Evolutionary conservation across 2,888 invertebrate genomes (phyloP).

Genomic region (Chymomyza amoena): DNA sequence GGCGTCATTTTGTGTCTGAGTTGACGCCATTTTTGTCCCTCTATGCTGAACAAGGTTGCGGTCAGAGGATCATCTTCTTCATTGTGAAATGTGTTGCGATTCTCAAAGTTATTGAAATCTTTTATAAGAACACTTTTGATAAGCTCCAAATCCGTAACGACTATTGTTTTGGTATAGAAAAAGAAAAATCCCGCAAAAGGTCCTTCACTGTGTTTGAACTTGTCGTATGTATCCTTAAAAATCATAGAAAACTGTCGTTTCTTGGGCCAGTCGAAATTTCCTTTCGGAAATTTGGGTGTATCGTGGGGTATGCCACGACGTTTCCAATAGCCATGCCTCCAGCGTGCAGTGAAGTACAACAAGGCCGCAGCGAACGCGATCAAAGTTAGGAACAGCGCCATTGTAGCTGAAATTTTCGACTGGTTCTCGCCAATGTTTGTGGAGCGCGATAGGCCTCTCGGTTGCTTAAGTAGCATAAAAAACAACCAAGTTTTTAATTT

Average conservation of each 20-base stretch:
- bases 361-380: neutral
- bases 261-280: neutral
- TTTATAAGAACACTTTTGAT: constrained; percentile 25
- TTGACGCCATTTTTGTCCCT: constrained; percentile 76
- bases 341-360: neutral
- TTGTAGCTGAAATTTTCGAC: neutral
- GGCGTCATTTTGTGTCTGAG: constrained; percentile 53
- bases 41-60: constrained; percentile 64
- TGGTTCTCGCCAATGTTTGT: too few relatives aligned
- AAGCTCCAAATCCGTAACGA: constrained; percentile 40
- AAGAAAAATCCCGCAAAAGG: constrained; percentile 54
- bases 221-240: constrained; percentile 33
- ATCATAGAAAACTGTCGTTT: constrained; percentile 1
- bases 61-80: constrained; percentile 70
- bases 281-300: neutral
- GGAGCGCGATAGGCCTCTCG: too few relatives aligned
- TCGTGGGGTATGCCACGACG: neutral
- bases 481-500: too few relatives aligned
- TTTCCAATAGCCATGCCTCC: neutral
- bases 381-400: neutral
- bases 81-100: constrained; percentile 42
- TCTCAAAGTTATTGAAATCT: neutral
- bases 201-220: constrained; percentile 46
- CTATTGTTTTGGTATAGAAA: constrained; percentile 32
- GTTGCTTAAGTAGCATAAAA: too few relatives aligned